Evolutionary conservation across 2,113 vertebrate genomes (phyloP), one percentile per base, ranked within the genome.

Genomic region (Junco hyemalis): DNA sequence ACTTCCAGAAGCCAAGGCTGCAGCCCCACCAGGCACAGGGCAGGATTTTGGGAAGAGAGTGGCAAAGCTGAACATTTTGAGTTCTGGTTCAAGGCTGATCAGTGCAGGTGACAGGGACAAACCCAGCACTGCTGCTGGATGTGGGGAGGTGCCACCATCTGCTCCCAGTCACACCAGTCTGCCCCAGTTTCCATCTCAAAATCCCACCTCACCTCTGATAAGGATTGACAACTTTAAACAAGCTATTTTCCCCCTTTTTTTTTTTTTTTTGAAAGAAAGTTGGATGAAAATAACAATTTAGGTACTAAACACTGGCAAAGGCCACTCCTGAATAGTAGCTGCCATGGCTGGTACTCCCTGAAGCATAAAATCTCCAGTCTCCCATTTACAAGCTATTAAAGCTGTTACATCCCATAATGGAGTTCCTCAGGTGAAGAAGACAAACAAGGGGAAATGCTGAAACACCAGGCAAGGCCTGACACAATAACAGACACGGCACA

Each of bases 371-470:
- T 18, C 79, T 61, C 90, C 76, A 33, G 20, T 13, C 50, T 86
- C 59, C 87, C 76, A 19, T 85, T 95, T 88, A 70, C 86, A 86
- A 73, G 76, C 88, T 70, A 78, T 92, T 96, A 92, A 90, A 96
- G 88, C 88, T 81, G 92, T 44, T 94, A 88, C 82, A 86, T 94
- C 93, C 96, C 88, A 74, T 93, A 94, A 95, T 90, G 94, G 92
- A 68, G 90, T 35, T 95, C 95, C 88, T 92, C 86, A 86, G 92
- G 93, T 95, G 92, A 96, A 86, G 85, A 90, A 95, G 90, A 95
- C 77, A 94, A 94, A 92, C 91, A 91, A 68, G 5, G 18, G 93
- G 47, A 90, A 78, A 63, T 5, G 40, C 92, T 90, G 94, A 88
- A 92, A 38, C 69, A 26, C 85, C 81, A 86, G 2, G 3, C 70